Evolutionary conservation across 2,113 vertebrate species (phyloP), one percentile per base, ranked within the genome.

Genomic region (Rhinolophus ferrumequinum): DNA sequence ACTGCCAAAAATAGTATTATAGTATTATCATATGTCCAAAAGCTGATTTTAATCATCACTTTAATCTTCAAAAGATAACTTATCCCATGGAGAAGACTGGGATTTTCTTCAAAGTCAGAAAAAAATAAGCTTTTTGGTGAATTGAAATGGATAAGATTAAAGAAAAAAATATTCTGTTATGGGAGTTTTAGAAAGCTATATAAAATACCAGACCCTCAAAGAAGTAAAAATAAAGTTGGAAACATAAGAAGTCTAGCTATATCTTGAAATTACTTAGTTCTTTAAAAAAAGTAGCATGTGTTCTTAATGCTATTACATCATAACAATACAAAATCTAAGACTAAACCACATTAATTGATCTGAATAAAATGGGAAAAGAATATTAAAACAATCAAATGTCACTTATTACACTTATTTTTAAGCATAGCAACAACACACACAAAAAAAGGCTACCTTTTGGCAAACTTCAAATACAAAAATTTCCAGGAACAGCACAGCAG

Each of bases 91-190:
- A 95, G 75, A 97, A 96, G 52, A 81, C 44, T 96, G 21, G 93
- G 76, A 92, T 96, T 97, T 97, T 96, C 94, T 97, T 97, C 90
- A 97, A 97, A 97, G 95, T 97, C n/a, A 33, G 47, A 30, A n/a
- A 88, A 91, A 90, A 87, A 62, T 52, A 91, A 92, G n/a, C 26
- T 38, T 96, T 93, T 96, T 94, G 56, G 35, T 95, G 64, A 93
- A 88, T 44, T 89, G 60, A 94, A 64, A 94, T 60, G 76, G 64
- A 62, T 91, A 92, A 95, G 62, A 96, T 97, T 94, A 97, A 95
- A 97, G 88, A 76, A 77, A 95, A 82, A 94, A 77, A 97, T 88
- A 79, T 24, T 95, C n/a, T 73, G 66, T 66, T 88, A 47, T 75
- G 77, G 52, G 38, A 96, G 24, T 95, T 88, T 92, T 88, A 91